Conservation (phyloP, 2,888 invertebrate genomes). For the Pheosia tremula region DNA sequence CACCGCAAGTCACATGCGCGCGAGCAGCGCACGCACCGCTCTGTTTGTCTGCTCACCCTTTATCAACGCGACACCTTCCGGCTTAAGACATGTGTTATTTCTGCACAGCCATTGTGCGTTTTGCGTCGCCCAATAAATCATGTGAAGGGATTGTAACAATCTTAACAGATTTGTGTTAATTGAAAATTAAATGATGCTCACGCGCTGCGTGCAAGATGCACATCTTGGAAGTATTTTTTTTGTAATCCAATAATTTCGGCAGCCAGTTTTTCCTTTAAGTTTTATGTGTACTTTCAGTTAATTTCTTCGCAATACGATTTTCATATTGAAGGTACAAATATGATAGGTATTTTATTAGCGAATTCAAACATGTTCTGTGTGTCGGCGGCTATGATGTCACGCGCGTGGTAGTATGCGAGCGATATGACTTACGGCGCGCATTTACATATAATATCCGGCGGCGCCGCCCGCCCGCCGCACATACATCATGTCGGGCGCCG, state of each 20-base stretch:
- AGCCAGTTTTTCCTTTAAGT: background rate
- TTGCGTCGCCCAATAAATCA: background rate
- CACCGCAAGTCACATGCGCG: slow-evolving; percentile 9
- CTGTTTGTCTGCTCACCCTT: slow-evolving; percentile 5
- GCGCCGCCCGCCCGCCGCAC: slow-evolving; percentile 23
- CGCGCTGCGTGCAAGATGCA: background rate
- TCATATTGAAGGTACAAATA: background rate
- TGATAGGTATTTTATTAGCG: no score
- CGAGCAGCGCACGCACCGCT: slow-evolving; percentile 1
- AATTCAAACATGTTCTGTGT: no score
- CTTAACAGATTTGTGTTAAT: background rate
- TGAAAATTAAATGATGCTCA: background rate
- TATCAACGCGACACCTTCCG: slow-evolving; percentile 4
- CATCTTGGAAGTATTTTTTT: background rate
- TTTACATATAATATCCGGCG: slow-evolving; percentile 65
- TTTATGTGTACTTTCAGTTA: background rate
- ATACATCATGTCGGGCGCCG: slow-evolving; percentile 6
- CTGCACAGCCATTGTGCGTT: background rate
- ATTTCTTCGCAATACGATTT: background rate
- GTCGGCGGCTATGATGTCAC: background rate
- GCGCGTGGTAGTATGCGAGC: background rate
- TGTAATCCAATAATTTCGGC: background rate
- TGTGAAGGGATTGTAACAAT: background rate
- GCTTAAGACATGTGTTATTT: slow-evolving; percentile 2
- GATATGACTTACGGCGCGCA: slow-evolving; percentile 23